phyloP scores from a whole-genome alignment of 1,140 invertebrate genomes.

The Drosophila ficusphila region DNA sequence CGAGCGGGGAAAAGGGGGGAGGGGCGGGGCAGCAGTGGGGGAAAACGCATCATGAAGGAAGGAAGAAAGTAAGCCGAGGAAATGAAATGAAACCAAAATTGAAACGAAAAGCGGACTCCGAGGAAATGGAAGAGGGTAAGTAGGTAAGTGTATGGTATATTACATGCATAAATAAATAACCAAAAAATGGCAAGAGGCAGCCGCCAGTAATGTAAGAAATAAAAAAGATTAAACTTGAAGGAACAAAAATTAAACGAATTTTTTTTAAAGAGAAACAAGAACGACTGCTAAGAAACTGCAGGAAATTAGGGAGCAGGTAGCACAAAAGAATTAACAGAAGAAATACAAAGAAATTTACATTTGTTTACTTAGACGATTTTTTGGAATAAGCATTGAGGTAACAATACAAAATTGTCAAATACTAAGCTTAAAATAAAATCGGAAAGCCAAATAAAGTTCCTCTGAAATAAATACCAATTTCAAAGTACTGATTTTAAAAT shows the following conservation, averaged over 20 bases:
- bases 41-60: constrained; percentile 30
- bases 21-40: not conserved
- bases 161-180: constrained; percentile 65
- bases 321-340: not conserved
- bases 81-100: constrained; percentile 72
- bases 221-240: constrained; percentile 31
- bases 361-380: too few relatives aligned
- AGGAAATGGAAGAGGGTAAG: constrained; percentile 36
- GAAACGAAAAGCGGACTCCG: constrained; percentile 33
- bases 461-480: too few relatives aligned
- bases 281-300: not conserved
- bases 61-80: constrained; percentile 50
- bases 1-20: too few relatives aligned
- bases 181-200: constrained; percentile 15
- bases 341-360: too few relatives aligned
- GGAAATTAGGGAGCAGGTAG: too few relatives aligned
- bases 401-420: too few relatives aligned
- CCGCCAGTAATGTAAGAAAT: constrained; percentile 43
- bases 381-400: too few relatives aligned
- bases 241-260: not conserved
- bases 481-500: too few relatives aligned
- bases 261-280: not conserved
- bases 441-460: too few relatives aligned
- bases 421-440: too few relatives aligned
- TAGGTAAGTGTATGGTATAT: constrained; percentile 62